These are phyloP conservation scores for Ancistrus triradiatus DNA, from an alignment of 2,113 vertebrate species.

Conservation along the genomic window DNA sequence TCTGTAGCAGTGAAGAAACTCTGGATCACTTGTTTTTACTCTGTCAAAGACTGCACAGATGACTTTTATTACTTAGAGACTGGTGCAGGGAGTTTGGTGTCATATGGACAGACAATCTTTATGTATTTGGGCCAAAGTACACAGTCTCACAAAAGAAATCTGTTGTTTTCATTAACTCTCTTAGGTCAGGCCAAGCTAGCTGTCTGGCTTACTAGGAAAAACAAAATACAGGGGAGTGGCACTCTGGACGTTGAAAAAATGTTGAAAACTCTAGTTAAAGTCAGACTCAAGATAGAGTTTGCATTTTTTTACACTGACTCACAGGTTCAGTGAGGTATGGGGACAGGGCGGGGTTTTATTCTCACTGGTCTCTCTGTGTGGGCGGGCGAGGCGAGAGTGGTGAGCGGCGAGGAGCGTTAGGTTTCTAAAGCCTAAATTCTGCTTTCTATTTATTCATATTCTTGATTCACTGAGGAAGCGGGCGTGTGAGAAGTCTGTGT, in stretches of 20 bases:
- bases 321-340: no score
- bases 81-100: neutral
- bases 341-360: no score
- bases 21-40: neutral
- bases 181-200: neutral
- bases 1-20: neutral
- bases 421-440: no score
- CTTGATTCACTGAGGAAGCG: no score
- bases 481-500: no score
- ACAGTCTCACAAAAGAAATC: neutral
- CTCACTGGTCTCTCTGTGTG: no score
- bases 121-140: neutral
- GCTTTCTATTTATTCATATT: no score
- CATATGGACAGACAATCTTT: neutral
- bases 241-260: neutral
- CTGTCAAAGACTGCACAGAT: neutral
- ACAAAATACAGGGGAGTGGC: neutral
- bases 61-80: neutral
- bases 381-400: no score
- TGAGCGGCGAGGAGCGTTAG: no score
- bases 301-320: no score
- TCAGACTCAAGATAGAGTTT: neutral
- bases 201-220: neutral
- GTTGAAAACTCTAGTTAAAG: neutral
- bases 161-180: neutral